phyloP scores from a whole-genome alignment of 2,797 vertebrate genomes.

The Bufotes viridis region DNA sequence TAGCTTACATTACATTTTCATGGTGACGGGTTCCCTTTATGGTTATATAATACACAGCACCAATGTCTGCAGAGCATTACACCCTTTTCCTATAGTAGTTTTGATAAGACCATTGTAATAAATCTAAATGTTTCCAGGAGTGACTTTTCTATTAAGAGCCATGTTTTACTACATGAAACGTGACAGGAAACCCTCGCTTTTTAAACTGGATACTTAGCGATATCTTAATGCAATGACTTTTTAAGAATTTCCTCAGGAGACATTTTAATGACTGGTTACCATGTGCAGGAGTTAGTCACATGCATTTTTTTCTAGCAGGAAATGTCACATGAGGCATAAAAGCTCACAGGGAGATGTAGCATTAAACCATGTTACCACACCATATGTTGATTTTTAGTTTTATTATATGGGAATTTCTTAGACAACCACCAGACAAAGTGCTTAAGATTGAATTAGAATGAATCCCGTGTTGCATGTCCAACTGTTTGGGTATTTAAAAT shows the following conservation, averaged over 20 bases:
- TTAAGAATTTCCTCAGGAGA: slow-evolving; percentile 13
- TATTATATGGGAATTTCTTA: slow-evolving; percentile 32
- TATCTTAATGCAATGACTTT: slow-evolving; percentile 1
- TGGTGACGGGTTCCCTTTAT: not conserved
- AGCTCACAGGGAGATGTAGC: slow-evolving; percentile 38
- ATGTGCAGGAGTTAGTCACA: slow-evolving; percentile 22
- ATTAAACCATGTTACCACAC: slow-evolving; percentile 42
- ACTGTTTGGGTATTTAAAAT: slow-evolving; percentile 54
- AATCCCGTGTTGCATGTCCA: slow-evolving; percentile 36
- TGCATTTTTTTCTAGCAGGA: slow-evolving; percentile 18
- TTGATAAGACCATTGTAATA: not conserved
- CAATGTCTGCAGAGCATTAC: not conserved
- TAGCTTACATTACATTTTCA: no score
- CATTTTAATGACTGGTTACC: slow-evolving; percentile 36
- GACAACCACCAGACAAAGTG: slow-evolving; percentile 39
- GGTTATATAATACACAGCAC: not conserved
- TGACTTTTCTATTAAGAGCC: not conserved
- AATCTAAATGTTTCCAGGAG: not conserved
- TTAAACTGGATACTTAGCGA: not conserved
- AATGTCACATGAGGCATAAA: slow-evolving; percentile 39
- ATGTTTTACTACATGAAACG: not conserved
- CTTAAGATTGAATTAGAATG: slow-evolving; percentile 56
- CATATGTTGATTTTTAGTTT: slow-evolving; percentile 52
- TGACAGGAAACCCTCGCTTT: not conserved
- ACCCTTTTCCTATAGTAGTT: not conserved